Conservation (phyloP, 2,113 vertebrate species). For the Saimiri boliviensis region DNA sequence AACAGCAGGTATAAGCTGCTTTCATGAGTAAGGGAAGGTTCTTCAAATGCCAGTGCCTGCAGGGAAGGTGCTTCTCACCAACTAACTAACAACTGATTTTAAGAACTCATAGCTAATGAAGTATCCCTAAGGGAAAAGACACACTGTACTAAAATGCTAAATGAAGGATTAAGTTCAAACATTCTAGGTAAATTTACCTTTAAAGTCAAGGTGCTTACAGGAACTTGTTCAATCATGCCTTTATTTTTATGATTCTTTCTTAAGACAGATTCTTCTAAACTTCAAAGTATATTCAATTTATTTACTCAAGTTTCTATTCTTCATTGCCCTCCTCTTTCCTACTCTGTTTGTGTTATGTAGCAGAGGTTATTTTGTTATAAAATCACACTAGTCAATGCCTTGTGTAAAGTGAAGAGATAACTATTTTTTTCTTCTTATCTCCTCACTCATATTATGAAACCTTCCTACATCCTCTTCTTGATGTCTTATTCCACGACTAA, state of each 20-base stretch:
- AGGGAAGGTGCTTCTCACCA: not conserved
- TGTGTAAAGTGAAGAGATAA: not conserved
- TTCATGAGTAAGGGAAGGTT: not conserved
- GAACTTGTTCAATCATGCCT: not conserved
- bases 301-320: not conserved
- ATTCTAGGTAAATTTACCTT: not conserved
- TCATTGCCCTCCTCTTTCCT: not conserved
- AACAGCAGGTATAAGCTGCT: not conserved
- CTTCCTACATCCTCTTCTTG: not conserved
- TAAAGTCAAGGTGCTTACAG: not conserved
- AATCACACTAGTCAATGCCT: not conserved
- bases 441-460: not conserved
- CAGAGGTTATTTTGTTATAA: not conserved
- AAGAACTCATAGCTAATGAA: slow-evolving; percentile 16
- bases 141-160: not conserved
- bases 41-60: not conserved
- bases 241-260: slow-evolving; percentile 3
- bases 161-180: slow-evolving; percentile 10
- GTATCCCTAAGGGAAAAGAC: not conserved
- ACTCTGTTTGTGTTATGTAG: not conserved
- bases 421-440: not conserved
- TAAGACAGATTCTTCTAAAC: slow-evolving; percentile 1
- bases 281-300: not conserved
- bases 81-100: not conserved
- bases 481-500: not conserved